A percentile compares a stretch with the other conserved stretches of the same genome.
Evolutionary conservation across 2,797 vertebrate genomes (phyloP).

Genomic region (Gymnothorax reevesii): DNA sequence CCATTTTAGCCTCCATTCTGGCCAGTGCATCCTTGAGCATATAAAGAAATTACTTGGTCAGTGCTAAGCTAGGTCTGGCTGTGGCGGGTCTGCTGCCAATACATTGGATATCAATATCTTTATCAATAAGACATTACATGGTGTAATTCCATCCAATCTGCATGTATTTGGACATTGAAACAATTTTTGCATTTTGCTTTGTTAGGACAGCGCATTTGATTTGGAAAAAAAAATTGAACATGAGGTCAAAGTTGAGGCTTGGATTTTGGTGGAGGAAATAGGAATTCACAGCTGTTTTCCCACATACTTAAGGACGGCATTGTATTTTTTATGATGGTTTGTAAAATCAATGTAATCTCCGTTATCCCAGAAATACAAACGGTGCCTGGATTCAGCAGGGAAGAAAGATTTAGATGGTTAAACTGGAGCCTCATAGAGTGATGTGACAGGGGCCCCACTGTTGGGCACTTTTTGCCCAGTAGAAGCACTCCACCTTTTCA

Average conservation of each 20-base stretch:
- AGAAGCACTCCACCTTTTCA: constrained; percentile 24
- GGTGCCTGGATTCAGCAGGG: background rate
- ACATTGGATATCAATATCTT: background rate
- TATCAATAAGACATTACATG: background rate
- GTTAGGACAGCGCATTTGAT: too few relatives aligned
- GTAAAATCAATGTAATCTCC: background rate
- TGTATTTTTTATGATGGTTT: background rate
- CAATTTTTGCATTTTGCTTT: background rate
- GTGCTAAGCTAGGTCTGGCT: too few relatives aligned
- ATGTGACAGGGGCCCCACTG: constrained; percentile 9
- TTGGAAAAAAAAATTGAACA: too few relatives aligned
- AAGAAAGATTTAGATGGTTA: background rate
- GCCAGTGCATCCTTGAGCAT: background rate
- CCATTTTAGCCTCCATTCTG: background rate
- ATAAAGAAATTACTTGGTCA: background rate
- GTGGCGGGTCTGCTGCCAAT: too few relatives aligned
- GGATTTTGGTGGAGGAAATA: too few relatives aligned
- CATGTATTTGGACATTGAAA: too few relatives aligned
- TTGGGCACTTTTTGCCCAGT: constrained; percentile 12
- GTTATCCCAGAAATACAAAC: background rate
- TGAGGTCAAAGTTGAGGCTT: too few relatives aligned
- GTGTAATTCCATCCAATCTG: background rate
- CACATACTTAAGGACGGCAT: too few relatives aligned
- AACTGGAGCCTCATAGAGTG: background rate
- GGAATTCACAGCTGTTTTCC: too few relatives aligned